Percentiles rank a stretch among this genome's conserved stretches.
phyloP scores from a whole-genome alignment of 2,888 invertebrate genomes.

The Drosophila eohydei region DNA sequence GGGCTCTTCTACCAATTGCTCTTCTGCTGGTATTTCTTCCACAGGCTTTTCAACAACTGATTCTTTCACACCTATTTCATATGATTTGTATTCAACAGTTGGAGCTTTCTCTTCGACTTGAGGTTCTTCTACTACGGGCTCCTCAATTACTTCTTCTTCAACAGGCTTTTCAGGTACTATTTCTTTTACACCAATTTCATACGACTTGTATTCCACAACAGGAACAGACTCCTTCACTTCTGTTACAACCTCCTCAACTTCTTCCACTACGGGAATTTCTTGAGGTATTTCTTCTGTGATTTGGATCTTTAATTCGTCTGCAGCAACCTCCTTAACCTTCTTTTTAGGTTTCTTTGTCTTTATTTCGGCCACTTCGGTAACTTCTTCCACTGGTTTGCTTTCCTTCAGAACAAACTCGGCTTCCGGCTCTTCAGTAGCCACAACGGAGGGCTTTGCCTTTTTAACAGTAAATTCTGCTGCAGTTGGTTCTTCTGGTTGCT shows the following conservation, averaged over 20 bases:
- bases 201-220: slow-evolving; percentile 59
- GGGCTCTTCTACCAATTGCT: slow-evolving; percentile 40
- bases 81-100: slow-evolving; percentile 59
- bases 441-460: slow-evolving; percentile 55
- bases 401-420: slow-evolving; percentile 68
- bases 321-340: slow-evolving; percentile 70
- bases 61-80: slow-evolving; percentile 73
- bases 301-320: slow-evolving; percentile 76
- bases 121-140: slow-evolving; percentile 38
- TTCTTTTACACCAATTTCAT: slow-evolving; percentile 74
- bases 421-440: slow-evolving; percentile 60
- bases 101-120: slow-evolving; percentile 37
- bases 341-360: slow-evolving; percentile 76
- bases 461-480: slow-evolving; percentile 68
- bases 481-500: slow-evolving; percentile 59
- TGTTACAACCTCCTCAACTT: slow-evolving; percentile 63
- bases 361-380: slow-evolving; percentile 68
- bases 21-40: slow-evolving; percentile 53
- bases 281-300: slow-evolving; percentile 73
- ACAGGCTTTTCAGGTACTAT: slow-evolving; percentile 57
- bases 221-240: slow-evolving; percentile 49
- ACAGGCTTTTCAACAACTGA: slow-evolving; percentile 57
- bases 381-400: slow-evolving; percentile 72
- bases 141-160: slow-evolving; percentile 53
- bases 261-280: slow-evolving; percentile 69